These are phyloP conservation scores for Poecilia picta DNA, from an alignment of 2,797 vertebrate species.

Conservation along the genomic window DNA sequence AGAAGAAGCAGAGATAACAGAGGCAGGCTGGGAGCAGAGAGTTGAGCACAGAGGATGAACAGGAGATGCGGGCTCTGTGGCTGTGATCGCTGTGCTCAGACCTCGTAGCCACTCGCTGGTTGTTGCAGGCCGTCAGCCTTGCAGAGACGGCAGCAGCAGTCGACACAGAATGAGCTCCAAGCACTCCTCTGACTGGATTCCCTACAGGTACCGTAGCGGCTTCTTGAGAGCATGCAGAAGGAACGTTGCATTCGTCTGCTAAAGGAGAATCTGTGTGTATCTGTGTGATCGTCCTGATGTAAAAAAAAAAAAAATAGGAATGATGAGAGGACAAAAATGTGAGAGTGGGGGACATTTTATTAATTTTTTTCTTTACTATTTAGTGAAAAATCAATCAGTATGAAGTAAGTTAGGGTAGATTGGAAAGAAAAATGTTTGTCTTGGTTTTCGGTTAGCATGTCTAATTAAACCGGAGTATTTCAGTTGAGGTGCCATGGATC, in stretches of 20 bases:
- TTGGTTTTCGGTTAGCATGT: neutral
- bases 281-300: constrained; percentile 29
- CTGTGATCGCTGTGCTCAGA: constrained; percentile 76
- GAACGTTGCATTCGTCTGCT: constrained; percentile 39
- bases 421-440: neutral
- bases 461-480: constrained; percentile 3
- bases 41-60: constrained; percentile 75
- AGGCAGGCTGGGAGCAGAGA: constrained; percentile 53
- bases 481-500: neutral
- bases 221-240: constrained; percentile 40
- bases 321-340: constrained; percentile 18
- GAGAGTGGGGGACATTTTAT: neutral
- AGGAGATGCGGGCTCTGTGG: constrained; percentile 73
- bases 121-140: constrained; percentile 74
- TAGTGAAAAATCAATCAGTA: constrained; percentile 7
- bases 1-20: constrained; percentile 48
- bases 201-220: constrained; percentile 89
- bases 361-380: neutral
- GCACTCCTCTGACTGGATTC: constrained; percentile 97
- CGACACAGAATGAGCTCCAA: constrained; percentile 93
- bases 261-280: constrained; percentile 30
- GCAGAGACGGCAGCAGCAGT: constrained; percentile 69
- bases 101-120: constrained; percentile 61
- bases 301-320: constrained; percentile 28
- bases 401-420: constrained; percentile 24